These are phyloP conservation scores for Dryobota labecula DNA, from an alignment of 2,888 invertebrate species.

Conservation along the genomic window DNA sequence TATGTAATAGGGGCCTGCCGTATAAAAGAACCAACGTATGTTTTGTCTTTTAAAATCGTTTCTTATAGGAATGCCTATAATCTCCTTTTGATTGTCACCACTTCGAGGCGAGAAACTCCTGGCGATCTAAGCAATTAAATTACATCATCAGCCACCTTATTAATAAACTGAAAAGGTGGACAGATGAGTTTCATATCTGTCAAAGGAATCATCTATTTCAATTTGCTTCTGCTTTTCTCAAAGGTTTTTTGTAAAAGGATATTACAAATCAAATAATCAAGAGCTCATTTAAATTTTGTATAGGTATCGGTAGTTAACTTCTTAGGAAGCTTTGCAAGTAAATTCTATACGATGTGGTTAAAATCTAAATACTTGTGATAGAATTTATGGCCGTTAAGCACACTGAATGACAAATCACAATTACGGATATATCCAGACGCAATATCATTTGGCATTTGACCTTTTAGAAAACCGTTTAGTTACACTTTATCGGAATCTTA, in stretches of 20 bases:
- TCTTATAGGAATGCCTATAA: too few species aligned
- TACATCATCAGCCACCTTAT: not conserved
- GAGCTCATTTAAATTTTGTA: constrained; percentile 23
- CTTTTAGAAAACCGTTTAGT: not conserved
- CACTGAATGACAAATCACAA: not conserved
- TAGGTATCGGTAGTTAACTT: not conserved
- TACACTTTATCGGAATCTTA: not conserved
- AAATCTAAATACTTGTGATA: not conserved
- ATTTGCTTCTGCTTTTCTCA: constrained; percentile 1
- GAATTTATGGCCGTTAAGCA: not conserved
- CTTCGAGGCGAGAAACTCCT: not conserved
- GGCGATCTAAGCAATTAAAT: not conserved
- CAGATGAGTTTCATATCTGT: not conserved
- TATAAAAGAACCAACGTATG: not conserved
- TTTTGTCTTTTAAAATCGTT: not conserved
- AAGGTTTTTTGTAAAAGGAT: constrained; percentile 9
- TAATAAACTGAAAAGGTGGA: constrained; percentile 5
- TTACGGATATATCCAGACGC: not conserved
- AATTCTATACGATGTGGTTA: constrained; percentile 6
- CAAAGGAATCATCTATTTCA: constrained; percentile 2
- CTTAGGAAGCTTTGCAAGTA: constrained; percentile 5
- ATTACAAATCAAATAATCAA: constrained; percentile 10
- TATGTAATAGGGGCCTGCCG: not conserved
- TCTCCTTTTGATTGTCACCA: not conserved
- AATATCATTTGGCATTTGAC: not conserved